phyloP scores from a whole-genome alignment of 2,797 vertebrate species.

The Rhinatrema bivittatum region DNA sequence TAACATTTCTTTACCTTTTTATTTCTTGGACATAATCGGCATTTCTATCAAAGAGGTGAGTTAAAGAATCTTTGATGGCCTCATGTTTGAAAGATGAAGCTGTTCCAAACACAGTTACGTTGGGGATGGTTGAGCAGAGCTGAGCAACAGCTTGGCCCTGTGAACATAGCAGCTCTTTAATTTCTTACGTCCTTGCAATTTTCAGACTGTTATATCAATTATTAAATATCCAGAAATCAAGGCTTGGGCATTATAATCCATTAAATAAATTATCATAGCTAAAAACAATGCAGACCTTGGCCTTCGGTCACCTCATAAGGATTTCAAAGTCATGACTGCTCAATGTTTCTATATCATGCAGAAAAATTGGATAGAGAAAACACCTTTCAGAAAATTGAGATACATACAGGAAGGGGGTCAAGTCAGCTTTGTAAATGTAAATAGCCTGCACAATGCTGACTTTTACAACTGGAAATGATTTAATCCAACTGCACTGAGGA shows the following conservation, averaged over 20 bases:
- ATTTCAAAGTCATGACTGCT: too few relatives aligned
- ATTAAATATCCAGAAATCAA: background rate
- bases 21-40: conserved; percentile 92
- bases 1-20: conserved; percentile 81
- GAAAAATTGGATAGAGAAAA: too few relatives aligned
- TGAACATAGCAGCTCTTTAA: conserved; percentile 17
- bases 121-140: conserved; percentile 86
- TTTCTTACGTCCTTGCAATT: background rate
- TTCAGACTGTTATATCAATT: conserved; percentile 4
- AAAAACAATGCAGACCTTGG: too few relatives aligned
- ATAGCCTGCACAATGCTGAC: too few relatives aligned
- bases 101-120: conserved; percentile 86
- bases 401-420: too few relatives aligned
- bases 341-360: too few relatives aligned
- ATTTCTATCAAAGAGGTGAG: conserved; percentile 93
- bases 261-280: conserved; percentile 2
- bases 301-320: too few relatives aligned
- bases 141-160: conserved; percentile 97
- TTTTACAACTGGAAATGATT: too few relatives aligned
- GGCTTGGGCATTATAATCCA: background rate
- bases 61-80: conserved; percentile 88
- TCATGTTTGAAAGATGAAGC: conserved; percentile 94
- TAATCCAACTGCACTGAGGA: too few relatives aligned
- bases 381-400: too few relatives aligned
- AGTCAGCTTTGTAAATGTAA: too few relatives aligned